Base-by-base conservation (phyloP, 2,888 invertebrate genomes). In the Volucella inanis region DNA sequence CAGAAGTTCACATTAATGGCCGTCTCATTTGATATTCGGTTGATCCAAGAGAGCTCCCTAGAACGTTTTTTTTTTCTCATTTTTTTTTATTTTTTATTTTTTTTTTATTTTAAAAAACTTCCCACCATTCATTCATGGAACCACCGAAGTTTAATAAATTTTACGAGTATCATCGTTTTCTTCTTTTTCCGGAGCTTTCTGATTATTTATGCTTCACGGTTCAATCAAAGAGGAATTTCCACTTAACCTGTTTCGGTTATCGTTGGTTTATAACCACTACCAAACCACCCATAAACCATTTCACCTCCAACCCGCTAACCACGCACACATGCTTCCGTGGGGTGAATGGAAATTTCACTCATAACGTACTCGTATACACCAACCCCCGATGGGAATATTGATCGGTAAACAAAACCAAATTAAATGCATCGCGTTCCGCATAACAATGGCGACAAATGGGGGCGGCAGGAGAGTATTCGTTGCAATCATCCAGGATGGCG, bases 181-280 rank as follows among this genome's bases (percentile, higher is more conserved):
- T 14, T n/a, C n/a, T 50, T 64, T 65, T 14, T n/a, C n/a, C 31
- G 38, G 9, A 55, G 12, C 55, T 38, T 14, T 12, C 39, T 50
- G 31, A 52, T 15, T 41, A 38, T 50, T 65, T 52, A 77, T 39
- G 54, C 68, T 55, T 43, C 45, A 47, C 15, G 57, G 64, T 78
- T 39, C 59, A 71, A 50, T 64, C 41, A 71, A 55, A 43, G 14
- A 59, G 64, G 38, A 59, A 59, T 64, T 71, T 78, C 78, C 64
- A 78, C 78, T 78, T 65, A 78, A 78, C 78, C 78, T 71, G 64
- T 65, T 78, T 78, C 45, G 55, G 11, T 55, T 45, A 45, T 15
- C 78, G 57, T 59, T 71, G 43, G 57, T 71, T 78, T 71, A 31
- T 39, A 43, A 43, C 38, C 31, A 9, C 38, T 12, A 6, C 18